These are phyloP conservation scores for Euzetes globulus DNA, from an alignment of 2,888 invertebrate species.

Conservation along the genomic window DNA sequence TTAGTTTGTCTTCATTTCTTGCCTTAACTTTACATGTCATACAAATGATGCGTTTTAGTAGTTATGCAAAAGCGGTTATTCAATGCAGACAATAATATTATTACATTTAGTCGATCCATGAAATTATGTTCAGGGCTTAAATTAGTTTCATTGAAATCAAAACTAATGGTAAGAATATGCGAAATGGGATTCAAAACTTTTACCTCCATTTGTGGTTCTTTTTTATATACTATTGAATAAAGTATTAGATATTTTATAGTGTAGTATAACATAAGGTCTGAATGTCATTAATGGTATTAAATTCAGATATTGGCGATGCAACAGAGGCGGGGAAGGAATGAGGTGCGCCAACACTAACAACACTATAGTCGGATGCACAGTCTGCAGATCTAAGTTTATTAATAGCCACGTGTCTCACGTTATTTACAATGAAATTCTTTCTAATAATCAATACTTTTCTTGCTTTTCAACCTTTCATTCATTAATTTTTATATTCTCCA, in stretches of 20 bases:
- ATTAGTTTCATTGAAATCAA: background rate
- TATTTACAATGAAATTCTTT: background rate
- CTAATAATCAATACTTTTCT: conserved; percentile 12
- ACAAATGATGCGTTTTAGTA: conserved; percentile 13
- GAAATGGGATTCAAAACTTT: background rate
- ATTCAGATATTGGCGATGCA: conserved; percentile 12
- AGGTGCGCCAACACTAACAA: background rate
- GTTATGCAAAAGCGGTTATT: background rate
- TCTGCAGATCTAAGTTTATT: conserved; percentile 17
- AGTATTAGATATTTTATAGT: background rate
- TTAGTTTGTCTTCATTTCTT: background rate
- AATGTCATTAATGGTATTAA: conserved; percentile 26
- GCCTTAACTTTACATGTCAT: background rate
- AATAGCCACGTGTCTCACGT: conserved; percentile 27
- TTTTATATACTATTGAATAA: background rate
- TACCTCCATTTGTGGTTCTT: conserved; percentile 6
- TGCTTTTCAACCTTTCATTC: conserved; percentile 16
- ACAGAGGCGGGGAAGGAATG: background rate
- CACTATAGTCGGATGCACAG: background rate
- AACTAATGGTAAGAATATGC: background rate
- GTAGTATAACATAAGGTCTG: background rate
- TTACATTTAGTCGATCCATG: background rate
- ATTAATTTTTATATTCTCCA: background rate
- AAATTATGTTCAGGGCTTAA: no score
- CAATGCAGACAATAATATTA: background rate